Percentiles rank a stretch among this genome's conserved stretches.
phyloP scores from a whole-genome alignment of 2,888 invertebrate genomes.

The Erebia aethiops region DNA sequence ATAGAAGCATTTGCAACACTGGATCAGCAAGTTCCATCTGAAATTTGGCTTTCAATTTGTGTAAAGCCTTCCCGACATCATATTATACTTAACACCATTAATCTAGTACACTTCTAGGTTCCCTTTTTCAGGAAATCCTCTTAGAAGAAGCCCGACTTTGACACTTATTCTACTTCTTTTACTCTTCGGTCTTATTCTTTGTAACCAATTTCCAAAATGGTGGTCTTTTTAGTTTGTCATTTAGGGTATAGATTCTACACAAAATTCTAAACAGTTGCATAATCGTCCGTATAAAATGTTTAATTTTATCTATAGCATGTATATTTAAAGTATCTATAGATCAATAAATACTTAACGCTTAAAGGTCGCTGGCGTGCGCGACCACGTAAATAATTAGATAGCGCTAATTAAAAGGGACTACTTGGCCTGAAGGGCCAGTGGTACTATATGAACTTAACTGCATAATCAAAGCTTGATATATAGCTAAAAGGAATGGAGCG shows the following conservation, averaged over 20 bases:
- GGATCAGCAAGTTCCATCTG: too few species aligned
- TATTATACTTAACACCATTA: too few species aligned
- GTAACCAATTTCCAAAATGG: too few species aligned
- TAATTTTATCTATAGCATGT: slow-evolving; percentile 10
- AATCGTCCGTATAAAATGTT: slow-evolving; percentile 5
- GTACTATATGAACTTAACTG: slow-evolving; percentile 34
- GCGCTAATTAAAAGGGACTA: slow-evolving; percentile 69
- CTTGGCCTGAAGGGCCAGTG: slow-evolving; percentile 43
- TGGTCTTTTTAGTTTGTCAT: neutral
- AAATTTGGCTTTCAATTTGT: too few species aligned
- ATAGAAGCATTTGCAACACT: too few species aligned
- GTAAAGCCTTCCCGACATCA: too few species aligned
- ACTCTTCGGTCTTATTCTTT: too few species aligned
- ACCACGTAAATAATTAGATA: slow-evolving; percentile 75
- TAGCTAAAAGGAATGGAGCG: neutral
- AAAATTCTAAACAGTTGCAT: neutral
- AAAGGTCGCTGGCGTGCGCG: slow-evolving; percentile 66
- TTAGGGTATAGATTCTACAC: neutral
- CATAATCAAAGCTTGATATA: slow-evolving; percentile 18
- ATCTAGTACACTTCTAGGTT: too few species aligned
- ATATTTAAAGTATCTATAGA: slow-evolving; percentile 45
- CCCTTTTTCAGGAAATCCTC: too few species aligned
- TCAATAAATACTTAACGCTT: slow-evolving; percentile 51
- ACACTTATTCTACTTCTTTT: too few species aligned
- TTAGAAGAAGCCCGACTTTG: too few species aligned